These are phyloP conservation scores for Nematopogon swammerdamellus DNA, from an alignment of 2,888 invertebrate genomes.

Conservation along the genomic window DNA sequence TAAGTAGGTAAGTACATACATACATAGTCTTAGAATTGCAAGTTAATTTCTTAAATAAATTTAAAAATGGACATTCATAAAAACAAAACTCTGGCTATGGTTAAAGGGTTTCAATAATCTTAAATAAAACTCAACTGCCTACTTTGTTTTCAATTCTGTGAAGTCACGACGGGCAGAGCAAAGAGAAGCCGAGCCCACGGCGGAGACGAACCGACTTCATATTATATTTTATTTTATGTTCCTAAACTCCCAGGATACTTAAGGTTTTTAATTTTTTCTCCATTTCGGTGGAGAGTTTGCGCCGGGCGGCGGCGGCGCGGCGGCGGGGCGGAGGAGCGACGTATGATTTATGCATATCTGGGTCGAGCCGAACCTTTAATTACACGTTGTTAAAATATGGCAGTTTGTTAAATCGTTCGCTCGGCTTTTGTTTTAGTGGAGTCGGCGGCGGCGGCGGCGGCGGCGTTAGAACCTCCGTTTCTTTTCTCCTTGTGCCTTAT, in stretches of 20 bases:
- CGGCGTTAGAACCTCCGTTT: conserved; percentile 22
- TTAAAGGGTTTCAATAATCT: too few relatives aligned
- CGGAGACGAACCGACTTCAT: too few relatives aligned
- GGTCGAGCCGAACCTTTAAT: conserved; percentile 54
- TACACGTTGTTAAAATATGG: conserved; percentile 58
- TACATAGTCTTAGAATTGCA: too few relatives aligned
- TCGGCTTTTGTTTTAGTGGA: conserved; percentile 50
- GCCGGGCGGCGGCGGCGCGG: conserved; percentile 50
- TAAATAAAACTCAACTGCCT: too few relatives aligned
- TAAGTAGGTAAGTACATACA: too few relatives aligned
- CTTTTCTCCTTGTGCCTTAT: conserved; percentile 25
- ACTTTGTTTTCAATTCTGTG: too few relatives aligned
- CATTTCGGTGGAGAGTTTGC: conserved; percentile 55
- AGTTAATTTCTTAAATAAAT: too few relatives aligned
- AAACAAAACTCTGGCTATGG: too few relatives aligned
- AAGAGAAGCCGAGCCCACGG: too few relatives aligned
- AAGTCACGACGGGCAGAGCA: too few relatives aligned
- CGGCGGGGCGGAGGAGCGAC: too few relatives aligned
- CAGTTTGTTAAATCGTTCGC: conserved; percentile 54
- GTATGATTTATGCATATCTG: conserved; percentile 56
- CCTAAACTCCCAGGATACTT: conserved; percentile 19
- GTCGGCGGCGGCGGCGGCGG: conserved; percentile 35
- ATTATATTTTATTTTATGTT: neutral
- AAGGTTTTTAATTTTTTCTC: conserved; percentile 55
- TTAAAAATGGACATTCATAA: too few relatives aligned